Percentiles rank a stretch among this genome's conserved stretches.
Evolutionary conservation across 2,113 vertebrate species (phyloP).

Genomic region (Psittacula cyanocephala): DNA sequence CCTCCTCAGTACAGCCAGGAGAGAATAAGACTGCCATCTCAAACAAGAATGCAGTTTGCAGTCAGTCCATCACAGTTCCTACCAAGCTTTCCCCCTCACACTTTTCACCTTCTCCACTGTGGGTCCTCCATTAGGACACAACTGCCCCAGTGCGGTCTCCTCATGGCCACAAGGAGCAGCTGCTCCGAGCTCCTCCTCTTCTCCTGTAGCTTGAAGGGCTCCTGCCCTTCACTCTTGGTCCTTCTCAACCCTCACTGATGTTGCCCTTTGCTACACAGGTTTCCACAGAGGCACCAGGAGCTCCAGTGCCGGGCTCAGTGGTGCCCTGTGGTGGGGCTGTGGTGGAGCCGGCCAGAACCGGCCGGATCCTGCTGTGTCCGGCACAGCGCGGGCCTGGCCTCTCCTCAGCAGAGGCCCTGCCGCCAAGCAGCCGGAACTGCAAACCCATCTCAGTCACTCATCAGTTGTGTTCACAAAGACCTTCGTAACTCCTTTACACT

Average conservation of each 20-base stretch:
- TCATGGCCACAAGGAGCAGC: rapidly evolving
- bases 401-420: background rate
- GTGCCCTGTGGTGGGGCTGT: rapidly evolving
- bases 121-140: background rate
- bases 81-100: background rate
- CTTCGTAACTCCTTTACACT: background rate
- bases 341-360: rapidly evolving
- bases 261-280: too few species aligned
- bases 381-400: rapidly evolving
- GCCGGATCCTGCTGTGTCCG: rapidly evolving
- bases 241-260: background rate
- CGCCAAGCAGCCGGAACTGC: rapidly evolving
- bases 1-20: background rate
- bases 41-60: background rate
- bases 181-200: rapidly evolving
- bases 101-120: background rate
- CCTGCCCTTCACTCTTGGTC: background rate
- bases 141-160: rapidly evolving
- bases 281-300: background rate
- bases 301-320: rapidly evolving
- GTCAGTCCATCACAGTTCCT: background rate
- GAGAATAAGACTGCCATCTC: background rate
- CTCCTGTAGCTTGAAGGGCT: too few species aligned
- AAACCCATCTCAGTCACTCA: background rate
- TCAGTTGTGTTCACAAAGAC: background rate